Evolutionary conservation across 1,140 invertebrate genomes (phyloP), one percentile per base, ranked within the genome.

Genomic region (Drosophila micromelanica): DNA sequence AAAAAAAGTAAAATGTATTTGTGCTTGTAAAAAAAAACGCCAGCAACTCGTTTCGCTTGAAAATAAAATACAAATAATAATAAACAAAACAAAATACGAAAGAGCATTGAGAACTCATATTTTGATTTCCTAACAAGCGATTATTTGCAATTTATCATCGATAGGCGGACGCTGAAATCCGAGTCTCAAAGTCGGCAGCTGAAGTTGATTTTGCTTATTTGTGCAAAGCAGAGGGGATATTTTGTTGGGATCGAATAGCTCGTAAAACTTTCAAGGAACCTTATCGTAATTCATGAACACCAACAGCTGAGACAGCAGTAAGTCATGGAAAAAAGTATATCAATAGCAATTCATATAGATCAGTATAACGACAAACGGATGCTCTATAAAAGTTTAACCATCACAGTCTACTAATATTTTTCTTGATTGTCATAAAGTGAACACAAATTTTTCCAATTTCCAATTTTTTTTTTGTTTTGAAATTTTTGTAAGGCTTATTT

Each of bases 131-230:
- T 13, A 73, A 52, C 55, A 61, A 61, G 64, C 38, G 64, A 61
- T 81, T 73, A 78, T 85, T 74, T 80, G 59, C 78, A 78, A 86
- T 87, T 86, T 86, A 78, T 86, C 71, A 86, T 75, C 78, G 81
- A 85, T 80, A 76, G 76, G 42, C 57, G 38, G 48, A 35, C 38
- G 56, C 62, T 69, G 78, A 67, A 87, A 87, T 72, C 57, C 40
- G 78, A 86, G 49, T 49, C 64, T 67, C 51, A 57, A 48, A 48
- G 54, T 64, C 56, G 54, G 63, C 62, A 32, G 38, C 42, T 40
- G 37, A 43, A 42, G 42, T 52, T 63, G 43, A 65, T 60, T 64
- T 76, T 65, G 67, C 59, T 84, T 82, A 65, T 84, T 77, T 81
- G 52, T 55, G 49, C 56, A 27, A 30, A 30, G 55, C 32, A 38